These are phyloP conservation scores for Anisognathus igniventris DNA, from an alignment of 2,797 vertebrate species.

Conservation along the genomic window DNA sequence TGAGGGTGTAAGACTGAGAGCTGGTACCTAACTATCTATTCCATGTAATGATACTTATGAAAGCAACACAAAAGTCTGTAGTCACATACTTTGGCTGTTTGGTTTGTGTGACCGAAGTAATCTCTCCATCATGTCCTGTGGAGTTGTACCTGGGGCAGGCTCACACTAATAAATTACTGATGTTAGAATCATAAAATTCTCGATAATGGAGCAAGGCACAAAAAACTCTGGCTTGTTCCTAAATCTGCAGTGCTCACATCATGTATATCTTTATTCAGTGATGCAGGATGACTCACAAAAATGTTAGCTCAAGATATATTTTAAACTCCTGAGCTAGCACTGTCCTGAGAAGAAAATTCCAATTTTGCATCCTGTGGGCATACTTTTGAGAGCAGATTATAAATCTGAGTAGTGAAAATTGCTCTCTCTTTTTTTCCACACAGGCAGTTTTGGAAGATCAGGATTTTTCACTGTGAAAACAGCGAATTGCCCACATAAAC, in stretches of 20 bases:
- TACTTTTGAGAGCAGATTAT: conserved; percentile 25
- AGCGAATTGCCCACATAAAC: conserved; percentile 40
- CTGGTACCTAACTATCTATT: background rate
- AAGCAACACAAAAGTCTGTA: background rate
- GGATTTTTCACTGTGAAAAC: conserved; percentile 40
- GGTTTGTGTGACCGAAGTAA: background rate
- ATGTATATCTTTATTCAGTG: conserved; percentile 29
- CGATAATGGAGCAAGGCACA: background rate
- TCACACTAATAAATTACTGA: background rate
- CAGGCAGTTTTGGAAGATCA: background rate
- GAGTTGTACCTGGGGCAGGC: background rate
- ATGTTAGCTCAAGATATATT: conserved; percentile 53
- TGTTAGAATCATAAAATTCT: background rate
- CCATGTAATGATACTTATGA: background rate
- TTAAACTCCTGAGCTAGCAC: conserved; percentile 36
- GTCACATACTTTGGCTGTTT: background rate
- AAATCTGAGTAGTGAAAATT: conserved; percentile 52
- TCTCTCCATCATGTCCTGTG: background rate
- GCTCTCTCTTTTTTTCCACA: background rate
- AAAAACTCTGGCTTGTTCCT: background rate
- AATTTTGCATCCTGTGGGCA: conserved; percentile 52
- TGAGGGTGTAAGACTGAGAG: background rate
- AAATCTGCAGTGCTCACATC: conserved; percentile 35
- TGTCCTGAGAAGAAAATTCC: conserved; percentile 41
- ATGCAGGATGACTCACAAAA: conserved; percentile 34